Base-by-base conservation (phyloP, 1,140 invertebrate species). In the Cyclina sinensis region DNA sequence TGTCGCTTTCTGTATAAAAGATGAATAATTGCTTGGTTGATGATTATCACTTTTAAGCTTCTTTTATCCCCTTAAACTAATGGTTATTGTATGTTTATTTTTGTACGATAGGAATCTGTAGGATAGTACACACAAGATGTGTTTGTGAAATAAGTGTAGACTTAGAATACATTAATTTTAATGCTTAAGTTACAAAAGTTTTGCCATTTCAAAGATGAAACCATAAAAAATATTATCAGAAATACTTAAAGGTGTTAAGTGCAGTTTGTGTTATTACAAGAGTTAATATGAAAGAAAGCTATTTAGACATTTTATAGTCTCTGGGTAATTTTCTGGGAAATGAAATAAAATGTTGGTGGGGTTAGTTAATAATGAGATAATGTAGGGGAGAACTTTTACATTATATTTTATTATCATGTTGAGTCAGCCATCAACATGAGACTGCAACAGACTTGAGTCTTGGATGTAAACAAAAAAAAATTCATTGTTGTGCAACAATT, bases 1-100 rank as follows among this genome's bases (percentile, higher is more conserved):
- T 86, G 51, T 86, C 54, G 35, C 43, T 32, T 86, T 74, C n/a
- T 59, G 12, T 86, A 37, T 3, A 81, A 57, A 14, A 24, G 4
- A 62, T 82, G 57, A 82, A 43, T 62, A 68, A 68, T 59, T 68
- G 37, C 46, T 32, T 1, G 14, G 11, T 35, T 32, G 3, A 16
- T 32, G 46, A 78, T 78, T 35, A 11, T 35, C 14, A 78, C 32
- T 48, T 32, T 76, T 48, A 35, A 16, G 46, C n/a, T 54, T 78
- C 46, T 32, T 78, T 35, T 48, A 78, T 78, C 27, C 27, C 27
- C 37, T 74, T 48, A 78, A 27, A 51, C 35, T 35, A 51, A 51
- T 51, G 48, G 27, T 78, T 51, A 24, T 78, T 30, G 35, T 35
- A 78, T 78, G 74, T 54, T 78, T 37, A 35, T 48, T 54, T 43